Base-by-base conservation (phyloP, 2,797 vertebrate species). In the Petrocephalus schoutedeni region DNA sequence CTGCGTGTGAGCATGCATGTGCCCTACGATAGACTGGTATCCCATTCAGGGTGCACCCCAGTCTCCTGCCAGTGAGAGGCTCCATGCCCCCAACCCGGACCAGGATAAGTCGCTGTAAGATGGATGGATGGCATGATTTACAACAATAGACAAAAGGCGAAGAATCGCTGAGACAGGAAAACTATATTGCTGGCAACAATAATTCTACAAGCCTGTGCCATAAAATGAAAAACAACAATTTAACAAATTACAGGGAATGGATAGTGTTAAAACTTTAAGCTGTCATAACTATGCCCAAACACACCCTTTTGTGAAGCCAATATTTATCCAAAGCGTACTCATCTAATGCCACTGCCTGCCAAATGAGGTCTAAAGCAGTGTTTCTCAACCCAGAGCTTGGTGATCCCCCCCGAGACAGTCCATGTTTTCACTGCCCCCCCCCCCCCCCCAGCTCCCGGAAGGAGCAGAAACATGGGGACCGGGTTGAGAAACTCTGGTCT, bases 201-300 rank as follows among this genome's bases (percentile, higher is more conserved):
- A 64, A 59, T 61, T 49, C 12, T 16, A 56, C 41, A 56, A 14
- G 58, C 61, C 21, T 74, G 41, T 45, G 28, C 58, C 53, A 49
- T 86, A 64, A 10, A 8, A 67, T 74, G 45, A 54, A 87, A 61
- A 87, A 86, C 41, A 87, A 21, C 64, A 87, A 74, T 86, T 23
- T 49, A 19, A 36, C 54, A 54, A 74, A 87, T 86, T 59, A 86
- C 56, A 58, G 32, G 10, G 51, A 54, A n/a, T 10, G 85, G 54
- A 32, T 45, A 0, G 86, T 67, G 59, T 67, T n/a, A 54, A 53
- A 87, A 51, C 61, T 45, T 54, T 74, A 87, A 56, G 86, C 21
- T 56, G 21, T 64, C 2, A 12, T 87, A 74, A 87, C 2, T 74
- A 71, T 2, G 9, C 86, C 64, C 45, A 71, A 87, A 87, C 86